A percentile compares a stretch with the other conserved stretches of the same genome.
phyloP scores from a whole-genome alignment of 2,113 vertebrate species.

The Rattus norvegicus region DNA sequence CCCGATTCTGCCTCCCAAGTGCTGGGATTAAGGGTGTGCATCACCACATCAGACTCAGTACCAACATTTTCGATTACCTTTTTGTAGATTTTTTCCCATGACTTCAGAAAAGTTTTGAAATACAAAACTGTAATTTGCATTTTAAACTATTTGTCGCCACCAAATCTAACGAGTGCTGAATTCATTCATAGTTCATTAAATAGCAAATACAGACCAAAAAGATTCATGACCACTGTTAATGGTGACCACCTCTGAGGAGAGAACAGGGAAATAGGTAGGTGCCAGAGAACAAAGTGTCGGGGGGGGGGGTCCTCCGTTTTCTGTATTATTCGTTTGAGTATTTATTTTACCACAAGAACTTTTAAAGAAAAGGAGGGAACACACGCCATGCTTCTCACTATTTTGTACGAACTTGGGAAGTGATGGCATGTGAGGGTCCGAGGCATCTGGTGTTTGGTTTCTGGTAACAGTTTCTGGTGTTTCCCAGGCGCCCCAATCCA shows the following conservation, averaged over 20 bases:
- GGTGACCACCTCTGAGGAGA: not conserved
- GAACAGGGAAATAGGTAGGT: rapidly evolving
- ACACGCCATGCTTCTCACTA: not conserved
- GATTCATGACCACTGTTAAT: not conserved
- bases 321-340: not conserved
- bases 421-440: not conserved
- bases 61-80: not conserved
- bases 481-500: not conserved
- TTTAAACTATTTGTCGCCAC: constrained; percentile 2
- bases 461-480: not conserved
- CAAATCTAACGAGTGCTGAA: not conserved
- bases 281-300: not conserved
- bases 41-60: not conserved
- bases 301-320: not conserved
- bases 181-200: not conserved
- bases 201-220: not conserved
- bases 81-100: not conserved
- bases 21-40: not conserved
- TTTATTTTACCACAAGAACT: not conserved
- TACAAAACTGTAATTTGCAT: not conserved
- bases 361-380: not conserved
- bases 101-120: not conserved
- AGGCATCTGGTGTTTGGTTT: not conserved
- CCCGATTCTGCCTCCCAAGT: not conserved
- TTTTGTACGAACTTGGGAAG: not conserved